Conservation (phyloP, 2,888 invertebrate species). For the Dascillus cervinus region DNA sequence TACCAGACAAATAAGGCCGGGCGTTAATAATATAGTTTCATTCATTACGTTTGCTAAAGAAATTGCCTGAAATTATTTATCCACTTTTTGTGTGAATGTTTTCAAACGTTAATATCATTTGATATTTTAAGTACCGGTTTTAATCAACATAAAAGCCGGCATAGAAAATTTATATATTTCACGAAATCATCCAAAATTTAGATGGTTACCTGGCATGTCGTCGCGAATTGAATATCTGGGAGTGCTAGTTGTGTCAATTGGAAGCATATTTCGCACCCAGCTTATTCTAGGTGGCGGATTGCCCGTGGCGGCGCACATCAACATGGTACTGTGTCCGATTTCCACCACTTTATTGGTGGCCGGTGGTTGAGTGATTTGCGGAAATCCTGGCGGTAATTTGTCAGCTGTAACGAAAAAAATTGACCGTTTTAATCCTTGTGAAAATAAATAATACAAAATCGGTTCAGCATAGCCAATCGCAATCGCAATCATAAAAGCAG, state of each 20-base stretch:
- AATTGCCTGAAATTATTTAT: no score
- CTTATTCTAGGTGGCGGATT: conserved; percentile 74
- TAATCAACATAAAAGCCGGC: neutral
- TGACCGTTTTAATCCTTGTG: no score
- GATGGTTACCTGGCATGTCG: conserved; percentile 62
- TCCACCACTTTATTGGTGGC: conserved; percentile 92
- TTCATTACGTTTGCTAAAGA: no score
- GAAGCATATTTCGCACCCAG: conserved; percentile 92
- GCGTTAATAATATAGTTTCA: no score
- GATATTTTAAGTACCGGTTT: no score
- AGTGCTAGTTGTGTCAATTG: conserved; percentile 74
- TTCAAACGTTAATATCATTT: no score
- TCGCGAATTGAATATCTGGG: conserved; percentile 79
- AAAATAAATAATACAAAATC: no score
- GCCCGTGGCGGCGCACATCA: conserved; percentile 84
- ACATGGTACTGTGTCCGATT: conserved; percentile 83
- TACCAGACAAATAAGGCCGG: conserved; percentile 9
- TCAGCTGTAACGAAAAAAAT: conserved; percentile 71
- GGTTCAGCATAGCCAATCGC: no score
- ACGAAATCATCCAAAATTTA: neutral
- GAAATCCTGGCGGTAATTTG: conserved; percentile 87
- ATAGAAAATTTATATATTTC: conserved; percentile 1
- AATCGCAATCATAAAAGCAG: no score
- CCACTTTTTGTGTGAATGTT: no score
- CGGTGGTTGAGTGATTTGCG: conserved; percentile 79